Evolutionary conservation across 2,888 invertebrate species (phyloP).

Genomic region (Alitta virens): DNA sequence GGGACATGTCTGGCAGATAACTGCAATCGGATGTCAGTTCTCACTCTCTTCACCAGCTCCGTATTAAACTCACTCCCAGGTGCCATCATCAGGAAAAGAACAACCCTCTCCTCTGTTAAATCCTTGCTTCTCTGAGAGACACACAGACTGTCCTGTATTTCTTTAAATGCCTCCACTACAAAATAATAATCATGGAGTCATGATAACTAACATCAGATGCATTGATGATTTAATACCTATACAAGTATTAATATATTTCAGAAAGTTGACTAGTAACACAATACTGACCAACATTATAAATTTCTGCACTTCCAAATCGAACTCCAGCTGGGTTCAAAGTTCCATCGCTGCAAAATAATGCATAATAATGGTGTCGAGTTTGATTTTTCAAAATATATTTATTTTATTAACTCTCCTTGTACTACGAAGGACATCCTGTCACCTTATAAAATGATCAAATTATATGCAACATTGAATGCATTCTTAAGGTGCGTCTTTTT

Average conservation of each 20-base stretch:
- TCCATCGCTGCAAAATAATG: constrained; percentile 60
- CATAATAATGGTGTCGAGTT: no score
- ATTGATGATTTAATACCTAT: no score
- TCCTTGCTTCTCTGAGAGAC: constrained; percentile 59
- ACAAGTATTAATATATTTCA: no score
- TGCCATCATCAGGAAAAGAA: constrained; percentile 62
- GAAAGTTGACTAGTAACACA: no score
- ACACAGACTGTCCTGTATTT: constrained; percentile 62
- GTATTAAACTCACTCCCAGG: constrained; percentile 48
- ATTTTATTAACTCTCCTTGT: no score
- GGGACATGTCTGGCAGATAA: constrained; percentile 63
- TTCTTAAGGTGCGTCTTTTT: no score
- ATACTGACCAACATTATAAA: constrained; percentile 61
- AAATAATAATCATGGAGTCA: not conserved
- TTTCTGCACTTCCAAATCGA: constrained; percentile 64
- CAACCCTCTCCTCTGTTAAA: constrained; percentile 60
- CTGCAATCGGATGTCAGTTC: constrained; percentile 56
- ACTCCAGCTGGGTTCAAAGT: constrained; percentile 64
- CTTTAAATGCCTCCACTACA: constrained; percentile 60
- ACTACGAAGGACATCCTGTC: constrained; percentile 51
- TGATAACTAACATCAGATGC: no score
- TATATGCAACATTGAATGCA: no score
- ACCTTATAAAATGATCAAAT: not conserved
- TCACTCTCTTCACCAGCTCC: constrained; percentile 55
- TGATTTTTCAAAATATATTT: no score